These are phyloP conservation scores for Ptychobarbus kaznakovi DNA, from an alignment of 2,797 vertebrate genomes.

Conservation along the genomic window DNA sequence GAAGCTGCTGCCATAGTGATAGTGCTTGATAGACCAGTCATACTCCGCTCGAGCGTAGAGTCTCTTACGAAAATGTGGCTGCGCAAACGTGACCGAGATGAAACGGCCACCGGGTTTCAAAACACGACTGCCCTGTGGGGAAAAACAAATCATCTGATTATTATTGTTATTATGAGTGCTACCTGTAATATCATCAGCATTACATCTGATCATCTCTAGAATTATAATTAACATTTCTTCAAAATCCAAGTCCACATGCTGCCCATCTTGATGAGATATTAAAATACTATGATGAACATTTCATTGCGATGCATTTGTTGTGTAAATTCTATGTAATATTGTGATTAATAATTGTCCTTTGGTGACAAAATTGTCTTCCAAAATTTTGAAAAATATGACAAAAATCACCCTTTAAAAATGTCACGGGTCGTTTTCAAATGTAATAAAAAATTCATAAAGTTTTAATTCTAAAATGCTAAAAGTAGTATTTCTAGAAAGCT, in stretches of 20 bases:
- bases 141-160: conserved; percentile 19
- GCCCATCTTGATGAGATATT: neutral
- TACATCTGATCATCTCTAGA: neutral
- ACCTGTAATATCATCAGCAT: neutral
- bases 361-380: neutral
- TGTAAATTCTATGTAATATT: neutral
- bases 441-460: neutral
- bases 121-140: conserved; percentile 85
- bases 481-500: neutral
- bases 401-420: neutral
- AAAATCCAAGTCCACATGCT: neutral
- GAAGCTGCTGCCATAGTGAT: conserved; percentile 83
- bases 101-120: conserved; percentile 86
- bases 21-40: conserved; percentile 85
- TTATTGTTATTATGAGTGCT: neutral
- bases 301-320: neutral
- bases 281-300: neutral
- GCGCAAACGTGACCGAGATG: conserved; percentile 88
- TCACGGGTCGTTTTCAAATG: neutral
- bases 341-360: neutral
- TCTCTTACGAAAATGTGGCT: conserved; percentile 87
- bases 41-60: conserved; percentile 85
- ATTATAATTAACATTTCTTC: neutral
- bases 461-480: neutral
- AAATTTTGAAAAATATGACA: too few species aligned